Evolutionary conservation across 92 coral and sea anemone genomes (phyloP).

Genomic region (Actinostola sp.): DNA sequence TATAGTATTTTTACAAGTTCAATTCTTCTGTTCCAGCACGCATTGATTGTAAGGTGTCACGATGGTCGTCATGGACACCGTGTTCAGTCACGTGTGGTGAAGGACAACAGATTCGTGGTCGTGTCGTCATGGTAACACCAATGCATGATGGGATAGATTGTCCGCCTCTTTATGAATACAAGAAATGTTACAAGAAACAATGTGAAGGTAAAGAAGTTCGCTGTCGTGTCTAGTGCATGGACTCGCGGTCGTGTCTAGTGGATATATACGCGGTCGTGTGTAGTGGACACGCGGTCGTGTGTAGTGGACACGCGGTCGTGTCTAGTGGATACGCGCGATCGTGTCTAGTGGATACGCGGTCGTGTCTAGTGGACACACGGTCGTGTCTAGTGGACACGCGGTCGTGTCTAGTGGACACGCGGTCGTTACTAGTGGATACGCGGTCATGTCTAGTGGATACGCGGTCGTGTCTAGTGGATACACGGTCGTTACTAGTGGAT

Average conservation of each 20-base stretch:
- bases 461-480: not conserved
- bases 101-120: constrained; percentile 71
- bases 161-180: constrained; percentile 53
- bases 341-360: not conserved
- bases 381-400: not conserved
- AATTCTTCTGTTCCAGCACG: constrained; percentile 17
- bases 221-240: not conserved
- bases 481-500: not conserved
- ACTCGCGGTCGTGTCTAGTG: not conserved
- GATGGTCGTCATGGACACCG: constrained; percentile 90
- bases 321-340: too few relatives aligned
- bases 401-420: not conserved
- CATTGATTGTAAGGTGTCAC: constrained; percentile 76
- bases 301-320: not conserved
- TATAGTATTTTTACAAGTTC: too few relatives aligned
- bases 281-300: not conserved
- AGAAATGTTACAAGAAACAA: constrained; percentile 14
- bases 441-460: not conserved
- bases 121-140: constrained; percentile 50
- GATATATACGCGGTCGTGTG: too few relatives aligned
- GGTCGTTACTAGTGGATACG: not conserved
- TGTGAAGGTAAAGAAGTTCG: constrained; percentile 32
- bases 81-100: constrained; percentile 76
- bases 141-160: constrained; percentile 83
- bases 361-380: not conserved